Evolutionary conservation across 2,113 vertebrate genomes (phyloP), one percentile per base, ranked within the genome.

Genomic region (Albula glossodonta): DNA sequence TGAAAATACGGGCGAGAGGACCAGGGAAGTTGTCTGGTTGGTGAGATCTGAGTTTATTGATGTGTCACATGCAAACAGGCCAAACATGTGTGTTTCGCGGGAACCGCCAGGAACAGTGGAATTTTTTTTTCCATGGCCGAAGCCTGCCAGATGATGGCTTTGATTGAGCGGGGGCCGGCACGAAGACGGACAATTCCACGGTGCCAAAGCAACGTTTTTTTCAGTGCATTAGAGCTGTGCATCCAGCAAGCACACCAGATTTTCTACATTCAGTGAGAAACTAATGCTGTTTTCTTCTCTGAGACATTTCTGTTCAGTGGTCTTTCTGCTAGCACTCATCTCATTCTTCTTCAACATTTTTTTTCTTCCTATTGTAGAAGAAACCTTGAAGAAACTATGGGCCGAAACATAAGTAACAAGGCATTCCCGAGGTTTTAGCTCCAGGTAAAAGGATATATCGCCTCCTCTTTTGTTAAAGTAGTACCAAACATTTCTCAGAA

Each of bases 391-490:
- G 92, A 89, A 90, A 93, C 92, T 89, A 93, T 90, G 91, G 91
- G 91, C 90, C 90, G 87, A 91, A 92, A 93, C 92, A 90, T 89
- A 87, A 84, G 52, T 0, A 60, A 56, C 25, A 80, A 86, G 88
- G 88, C 41, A 5, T 84, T 83, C 90, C 84, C 89, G 91, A 81
- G 92, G 92, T 88, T 91, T 91, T 87, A 19, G 87, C 84, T 74
- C 87, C 3, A n/a, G 90, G 86, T 87, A 91, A 88, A 90, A 91
- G 90, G 90, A 88, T 70, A 9, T 6, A 25, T 79, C 51, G 11
- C 77, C n/a, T 25, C 0, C 88, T 93, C 91, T 92, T 92, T 92
- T 94, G 93, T 93, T 92, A 83, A 19, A 31, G 2, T 79, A 85
- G 88, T 90, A 86, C 89, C 88, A 85, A 48, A 86, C 90, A 83